Evolutionary conservation across 2,113 vertebrate species (phyloP), one percentile per base, ranked within the genome.

Genomic region (Cathartes aura): DNA sequence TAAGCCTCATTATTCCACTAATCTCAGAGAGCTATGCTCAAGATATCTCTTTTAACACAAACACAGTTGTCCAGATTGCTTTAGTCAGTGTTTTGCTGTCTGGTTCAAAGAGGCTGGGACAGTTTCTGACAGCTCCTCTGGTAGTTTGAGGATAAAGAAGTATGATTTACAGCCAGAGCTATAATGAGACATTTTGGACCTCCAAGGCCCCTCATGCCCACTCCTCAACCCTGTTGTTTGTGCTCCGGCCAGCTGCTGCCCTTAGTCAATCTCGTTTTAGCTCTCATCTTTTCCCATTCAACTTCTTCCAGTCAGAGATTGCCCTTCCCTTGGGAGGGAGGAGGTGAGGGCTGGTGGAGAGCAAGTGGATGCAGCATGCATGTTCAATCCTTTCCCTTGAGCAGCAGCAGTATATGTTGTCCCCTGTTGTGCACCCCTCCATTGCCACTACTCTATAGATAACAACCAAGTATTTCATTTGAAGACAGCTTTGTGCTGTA

Each of bases 321-420:
- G 11, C 16, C 68, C 20, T 82, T 94, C 22, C 34, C 48, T 78
- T 59, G 43, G 16, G 50, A 73, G 9, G 27, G 48, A 80, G 34
- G 21, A 70, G 20, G 5, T 27, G 17, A 27, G 21, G 18, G 15
- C 45, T 71, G 47, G 11, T 75, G 52, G 56, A 43, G 9, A 52
- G 32, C 72, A 81, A 27, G 34, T 74, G 38, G 17, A 47, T 62
- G 14, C 64, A 78, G 58, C 12, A 21, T 30, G 22, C 5, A 6
- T 0, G 0, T 67, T 63, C 34, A 67, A 2, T 30, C 32, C 23
- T 83, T 56, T 43, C 47, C 16, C 38, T 47, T 24, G 32, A 89
- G 30, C 36, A 88, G 27, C 43, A 75, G 59, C 52, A 63, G 22
- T 17, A 10, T 43, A 4, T 67, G 8, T 71, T 75, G 48, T 55